A percentile compares a stretch with the other conserved stretches of the same genome.
Evolutionary conservation across 35 echinoderm and acorn worm genomes (phyloP).

Genomic region (Heliocidaris tuberculata): DNA sequence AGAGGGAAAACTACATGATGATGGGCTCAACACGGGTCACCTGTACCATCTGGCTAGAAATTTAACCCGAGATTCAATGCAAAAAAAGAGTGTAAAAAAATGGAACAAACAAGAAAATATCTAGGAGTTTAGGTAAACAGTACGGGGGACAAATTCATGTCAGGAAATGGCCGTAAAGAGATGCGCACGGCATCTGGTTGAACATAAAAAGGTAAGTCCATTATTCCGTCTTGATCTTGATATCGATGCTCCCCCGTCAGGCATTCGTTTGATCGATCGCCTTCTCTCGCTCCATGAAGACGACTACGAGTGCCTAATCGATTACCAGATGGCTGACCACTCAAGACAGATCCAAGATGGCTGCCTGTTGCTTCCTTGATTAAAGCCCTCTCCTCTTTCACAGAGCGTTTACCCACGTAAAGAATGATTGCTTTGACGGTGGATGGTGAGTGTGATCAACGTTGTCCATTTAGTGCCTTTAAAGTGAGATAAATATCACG

Average conservation of each 20-base stretch:
- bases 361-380: slow-evolving; percentile 15
- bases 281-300: slow-evolving; percentile 1
- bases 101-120: background rate
- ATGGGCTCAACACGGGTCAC: too few species aligned
- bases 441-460: too few species aligned
- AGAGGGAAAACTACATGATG: too few species aligned
- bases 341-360: background rate
- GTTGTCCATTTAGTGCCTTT: too few species aligned
- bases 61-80: background rate
- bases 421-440: too few species aligned
- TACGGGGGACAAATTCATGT: background rate
- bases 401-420: too few species aligned
- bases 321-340: background rate
- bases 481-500: too few species aligned
- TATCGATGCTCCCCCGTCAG: background rate
- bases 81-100: background rate
- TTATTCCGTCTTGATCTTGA: background rate
- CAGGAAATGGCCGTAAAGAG: background rate
- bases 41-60: too few species aligned
- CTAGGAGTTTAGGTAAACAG: background rate
- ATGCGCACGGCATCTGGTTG: background rate
- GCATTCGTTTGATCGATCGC: background rate
- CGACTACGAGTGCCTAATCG: slow-evolving; percentile 7
- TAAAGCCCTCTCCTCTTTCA: background rate
- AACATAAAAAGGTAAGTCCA: background rate